phyloP scores from a whole-genome alignment of 2,113 vertebrate species.

The Mixornis gularis region DNA sequence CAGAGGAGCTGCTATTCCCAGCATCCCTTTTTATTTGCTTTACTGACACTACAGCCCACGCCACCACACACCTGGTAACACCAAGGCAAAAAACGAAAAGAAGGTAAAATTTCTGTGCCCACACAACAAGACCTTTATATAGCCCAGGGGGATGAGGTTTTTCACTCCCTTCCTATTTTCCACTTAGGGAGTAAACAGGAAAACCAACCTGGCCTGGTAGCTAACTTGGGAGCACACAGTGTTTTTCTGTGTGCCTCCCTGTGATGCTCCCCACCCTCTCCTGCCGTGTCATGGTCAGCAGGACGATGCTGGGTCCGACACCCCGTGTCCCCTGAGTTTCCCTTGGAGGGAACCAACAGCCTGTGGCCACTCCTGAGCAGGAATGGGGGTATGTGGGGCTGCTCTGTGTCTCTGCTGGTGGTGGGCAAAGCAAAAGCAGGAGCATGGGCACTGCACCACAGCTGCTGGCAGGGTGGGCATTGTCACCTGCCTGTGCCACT shows the following conservation, averaged over 20 bases:
- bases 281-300: neutral
- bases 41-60: neutral
- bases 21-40: neutral
- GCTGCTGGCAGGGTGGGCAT: fast-evolving
- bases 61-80: neutral
- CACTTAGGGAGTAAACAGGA: conserved; percentile 49
- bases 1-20: neutral
- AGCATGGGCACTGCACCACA: fast-evolving
- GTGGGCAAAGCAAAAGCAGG: neutral
- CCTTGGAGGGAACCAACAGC: neutral
- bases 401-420: neutral
- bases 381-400: fast-evolving
- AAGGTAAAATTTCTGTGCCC: neutral
- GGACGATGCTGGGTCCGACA: fast-evolving
- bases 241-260: neutral
- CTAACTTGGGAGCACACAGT: neutral
- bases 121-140: neutral
- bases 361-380: fast-evolving
- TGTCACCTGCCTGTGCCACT: neutral
- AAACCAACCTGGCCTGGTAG: conserved; percentile 30
- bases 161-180: neutral
- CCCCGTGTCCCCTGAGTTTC: fast-evolving
- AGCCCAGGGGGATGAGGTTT: conserved; percentile 3
- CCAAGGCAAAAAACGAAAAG: neutral
- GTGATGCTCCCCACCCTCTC: fast-evolving